Evolutionary conservation across 2,888 invertebrate species (phyloP), one percentile per base, ranked within the genome.

Genomic region (Monopis laevigella): DNA sequence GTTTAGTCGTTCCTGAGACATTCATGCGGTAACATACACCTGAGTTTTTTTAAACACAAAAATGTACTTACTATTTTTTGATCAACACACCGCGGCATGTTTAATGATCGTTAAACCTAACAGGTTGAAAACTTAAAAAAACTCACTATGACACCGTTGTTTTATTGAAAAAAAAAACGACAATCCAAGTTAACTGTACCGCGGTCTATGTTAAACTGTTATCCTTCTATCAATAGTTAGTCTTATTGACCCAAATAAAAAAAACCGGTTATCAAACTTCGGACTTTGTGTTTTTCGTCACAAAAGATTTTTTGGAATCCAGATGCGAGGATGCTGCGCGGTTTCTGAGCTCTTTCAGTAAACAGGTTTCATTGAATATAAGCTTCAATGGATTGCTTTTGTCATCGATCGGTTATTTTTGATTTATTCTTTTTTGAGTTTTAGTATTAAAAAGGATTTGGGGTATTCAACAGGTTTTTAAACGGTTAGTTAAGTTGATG

Each of bases 371-470:
- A 63, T 59, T 58, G 54, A n/a, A n/a, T n/a, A 51, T 67, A 67
- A 71, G 29, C 10, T 16, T 26, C 8, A 28, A 29, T 40, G 40
- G 28, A 73, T 70, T 65, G 65, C 71, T 65, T 69, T 80, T 78
- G 78, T 74, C 48, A 59, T 57, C 59, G 69, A 77, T 77, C 75
- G 74, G 74, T 70, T 74, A 60, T 57, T 70, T 77, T 74, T 80
- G 75, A 78, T 78, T 40, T 80, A 78, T 78, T 73, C 70, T 69
- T 73, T 78, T 77, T 80, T 77, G 75, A 71, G 68, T 62, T 56
- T 59, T 63, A 56, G 64, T 61, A 67, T 66, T 73, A 77, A 77
- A 73, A 73, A 71, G 67, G 59, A 66, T 59, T 39, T 46, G 52
- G 55, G 18, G 8, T 21, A 63, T 51, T 77, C 78, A 80, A 77